Base-by-base conservation (phyloP, 2,888 invertebrate genomes). In the Aplocera efformata region DNA sequence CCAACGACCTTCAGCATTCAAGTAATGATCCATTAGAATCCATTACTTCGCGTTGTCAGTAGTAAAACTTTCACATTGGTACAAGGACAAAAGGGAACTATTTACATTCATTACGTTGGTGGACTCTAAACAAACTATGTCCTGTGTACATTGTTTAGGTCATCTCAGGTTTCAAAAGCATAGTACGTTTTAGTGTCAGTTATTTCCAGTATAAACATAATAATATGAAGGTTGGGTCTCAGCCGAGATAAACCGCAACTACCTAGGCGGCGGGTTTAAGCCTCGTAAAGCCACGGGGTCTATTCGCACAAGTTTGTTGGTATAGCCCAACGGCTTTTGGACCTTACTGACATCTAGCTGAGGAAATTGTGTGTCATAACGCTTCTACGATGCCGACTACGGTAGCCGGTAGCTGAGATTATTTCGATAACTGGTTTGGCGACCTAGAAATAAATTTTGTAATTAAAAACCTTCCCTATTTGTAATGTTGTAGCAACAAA, bases 341-440 rank as follows among this genome's bases (percentile, higher is more conserved):
- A 17, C 32, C 23, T 23, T 27, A 26, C 11, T 32, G 41, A 17
- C 29, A 27, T 25, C 24, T 50, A 46, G 37, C 50, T 50, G 39
- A 53, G 50, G 52, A 53, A 56, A 34, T 41, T 41, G 29, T 29
- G 22, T 31, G 13, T 22, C 11, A 11, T 17, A 9, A 17, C 10
- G 26, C 8, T 9, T 29, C 17, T 7, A 9, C 9, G 8, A 3
- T 11, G 2, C 7, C 5, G 13, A 17, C 2, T 17, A 17, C 2
- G 13, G 13, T 17, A 17, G 13, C 5, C 2, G 13, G 13, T 3
- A 3, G 13, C 13, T 17, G 5, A 17, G n/a, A n/a, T n/a, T n/a
- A n/a, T n/a, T n/a, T n/a, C n/a, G n/a, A n/a, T n/a, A n/a, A n/a
- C n/a, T n/a, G n/a, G n/a, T n/a, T n/a, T n/a, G n/a, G n/a, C n/a